Evolutionary conservation across 53 echinoderm and acorn worm species (phyloP).

Genomic region (Henricia sp.): DNA sequence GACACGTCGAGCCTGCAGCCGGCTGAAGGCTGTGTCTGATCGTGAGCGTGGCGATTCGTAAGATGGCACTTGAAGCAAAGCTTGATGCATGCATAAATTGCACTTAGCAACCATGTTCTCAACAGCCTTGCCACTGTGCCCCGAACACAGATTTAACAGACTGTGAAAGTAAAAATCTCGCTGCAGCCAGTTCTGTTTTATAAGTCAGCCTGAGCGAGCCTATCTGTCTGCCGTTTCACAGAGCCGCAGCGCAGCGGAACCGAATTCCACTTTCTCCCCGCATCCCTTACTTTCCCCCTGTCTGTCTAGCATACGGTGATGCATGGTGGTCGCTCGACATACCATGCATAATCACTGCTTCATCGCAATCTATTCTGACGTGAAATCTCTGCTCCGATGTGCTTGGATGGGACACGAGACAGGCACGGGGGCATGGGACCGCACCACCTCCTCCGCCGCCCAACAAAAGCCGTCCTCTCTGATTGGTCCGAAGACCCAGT

Average conservation of each 20-base stretch:
- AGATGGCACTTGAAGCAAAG: not conserved
- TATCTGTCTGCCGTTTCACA: conserved; percentile 19
- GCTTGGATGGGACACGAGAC: conserved; percentile 6
- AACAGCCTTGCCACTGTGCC: not conserved
- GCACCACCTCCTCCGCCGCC: conserved; percentile 9
- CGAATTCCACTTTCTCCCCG: conserved; percentile 13
- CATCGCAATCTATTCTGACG: conserved; percentile 19
- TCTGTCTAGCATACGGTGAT: conserved; percentile 1
- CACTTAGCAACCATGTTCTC: not conserved
- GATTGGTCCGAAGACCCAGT: conserved; percentile 38
- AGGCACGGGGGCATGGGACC: not conserved
- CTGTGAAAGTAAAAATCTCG: conserved; percentile 18
- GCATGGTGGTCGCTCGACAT: conserved; percentile 17
- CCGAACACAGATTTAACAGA: conserved; percentile 36
- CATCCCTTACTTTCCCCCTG: not conserved
- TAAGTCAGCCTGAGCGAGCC: conserved; percentile 15
- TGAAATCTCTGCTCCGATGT: conserved; percentile 24
- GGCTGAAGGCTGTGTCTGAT: conserved; percentile 32
- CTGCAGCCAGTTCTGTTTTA: conserved; percentile 36
- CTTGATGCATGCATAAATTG: not conserved
- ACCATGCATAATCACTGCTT: conserved; percentile 53
- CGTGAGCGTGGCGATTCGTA: conserved; percentile 16
- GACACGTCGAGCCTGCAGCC: conserved; percentile 21
- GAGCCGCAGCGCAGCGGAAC: conserved; percentile 40
- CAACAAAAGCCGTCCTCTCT: conserved; percentile 49